phyloP scores from a whole-genome alignment of 2,888 invertebrate genomes.

The Drosophila setosimentum region DNA sequence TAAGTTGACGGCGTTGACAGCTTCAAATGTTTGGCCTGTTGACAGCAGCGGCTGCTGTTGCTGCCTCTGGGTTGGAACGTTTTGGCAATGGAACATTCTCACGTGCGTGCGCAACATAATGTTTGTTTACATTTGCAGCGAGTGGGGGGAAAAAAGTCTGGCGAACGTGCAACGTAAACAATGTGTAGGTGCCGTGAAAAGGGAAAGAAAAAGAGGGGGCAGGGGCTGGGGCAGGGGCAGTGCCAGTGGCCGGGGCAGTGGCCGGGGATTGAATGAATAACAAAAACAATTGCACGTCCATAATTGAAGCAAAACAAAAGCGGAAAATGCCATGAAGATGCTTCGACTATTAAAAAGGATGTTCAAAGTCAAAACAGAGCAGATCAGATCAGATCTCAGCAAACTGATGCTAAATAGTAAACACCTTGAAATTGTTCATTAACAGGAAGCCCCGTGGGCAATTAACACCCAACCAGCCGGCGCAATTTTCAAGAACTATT shows the following conservation, averaged over 20 bases:
- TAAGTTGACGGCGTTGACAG: conserved; percentile 61
- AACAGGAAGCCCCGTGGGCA: conserved; percentile 62
- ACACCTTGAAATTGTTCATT: conserved; percentile 67
- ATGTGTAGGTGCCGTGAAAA: conserved; percentile 1
- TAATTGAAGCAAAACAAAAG: conserved; percentile 74
- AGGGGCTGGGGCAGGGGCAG: background rate
- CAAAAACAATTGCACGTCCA: conserved; percentile 58
- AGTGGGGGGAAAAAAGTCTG: conserved; percentile 19
- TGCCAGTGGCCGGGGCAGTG: background rate
- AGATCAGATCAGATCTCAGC: background rate
- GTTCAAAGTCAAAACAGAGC: conserved; percentile 30
- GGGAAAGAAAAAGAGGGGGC: background rate
- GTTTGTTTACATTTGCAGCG: conserved; percentile 49
- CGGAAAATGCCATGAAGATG: conserved; percentile 15
- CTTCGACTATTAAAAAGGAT: conserved; percentile 17
- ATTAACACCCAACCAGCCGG: conserved; percentile 54
- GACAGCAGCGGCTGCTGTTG: conserved; percentile 53
- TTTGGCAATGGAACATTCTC: conserved; percentile 55
- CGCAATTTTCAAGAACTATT: conserved; percentile 22
- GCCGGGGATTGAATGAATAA: conserved; percentile 34
- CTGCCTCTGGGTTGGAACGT: conserved; percentile 42
- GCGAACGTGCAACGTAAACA: conserved; percentile 58
- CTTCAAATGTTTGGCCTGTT: conserved; percentile 45
- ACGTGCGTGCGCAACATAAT: conserved; percentile 23
- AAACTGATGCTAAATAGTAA: conserved; percentile 22